Conservation (phyloP, 2,888 invertebrate species). For the Aphrophora alni region DNA sequence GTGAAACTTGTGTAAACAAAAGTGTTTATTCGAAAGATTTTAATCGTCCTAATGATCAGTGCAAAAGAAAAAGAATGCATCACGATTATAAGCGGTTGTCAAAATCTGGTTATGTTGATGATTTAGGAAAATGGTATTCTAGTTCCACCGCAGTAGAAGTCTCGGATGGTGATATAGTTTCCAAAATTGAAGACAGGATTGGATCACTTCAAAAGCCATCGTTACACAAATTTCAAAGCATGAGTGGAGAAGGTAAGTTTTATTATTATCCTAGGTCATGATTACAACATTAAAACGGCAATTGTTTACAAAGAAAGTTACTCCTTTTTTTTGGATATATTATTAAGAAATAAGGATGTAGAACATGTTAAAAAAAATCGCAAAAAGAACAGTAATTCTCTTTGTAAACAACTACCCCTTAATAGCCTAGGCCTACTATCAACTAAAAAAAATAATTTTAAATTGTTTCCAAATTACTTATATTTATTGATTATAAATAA, state of each 20-base stretch:
- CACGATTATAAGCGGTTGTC: slow-evolving; percentile 34
- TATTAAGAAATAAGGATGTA: no score
- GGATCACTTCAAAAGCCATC: not conserved
- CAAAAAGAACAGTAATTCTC: no score
- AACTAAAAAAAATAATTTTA: no score
- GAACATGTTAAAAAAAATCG: no score
- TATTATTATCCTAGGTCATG: slow-evolving; percentile 2
- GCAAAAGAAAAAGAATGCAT: slow-evolving; percentile 35
- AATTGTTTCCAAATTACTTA: no score
- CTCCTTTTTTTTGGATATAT: no score
- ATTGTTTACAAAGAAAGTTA: no score
- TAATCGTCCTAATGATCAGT: not conserved
- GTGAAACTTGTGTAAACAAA: not conserved
- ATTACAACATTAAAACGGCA: no score
- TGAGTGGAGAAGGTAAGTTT: not conserved
- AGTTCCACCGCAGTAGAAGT: not conserved
- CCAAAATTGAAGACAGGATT: not conserved
- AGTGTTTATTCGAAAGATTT: not conserved
- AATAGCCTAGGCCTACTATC: no score
- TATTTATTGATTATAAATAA: no score
- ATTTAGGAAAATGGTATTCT: slow-evolving; percentile 25
- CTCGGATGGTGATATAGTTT: not conserved
- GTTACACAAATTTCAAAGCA: not conserved
- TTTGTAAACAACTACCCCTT: no score
- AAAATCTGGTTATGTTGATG: slow-evolving; percentile 36